Evolutionary conservation across 2,888 invertebrate genomes (phyloP), one percentile per base, ranked within the genome.

Genomic region (Nematopogon swammerdamellus): DNA sequence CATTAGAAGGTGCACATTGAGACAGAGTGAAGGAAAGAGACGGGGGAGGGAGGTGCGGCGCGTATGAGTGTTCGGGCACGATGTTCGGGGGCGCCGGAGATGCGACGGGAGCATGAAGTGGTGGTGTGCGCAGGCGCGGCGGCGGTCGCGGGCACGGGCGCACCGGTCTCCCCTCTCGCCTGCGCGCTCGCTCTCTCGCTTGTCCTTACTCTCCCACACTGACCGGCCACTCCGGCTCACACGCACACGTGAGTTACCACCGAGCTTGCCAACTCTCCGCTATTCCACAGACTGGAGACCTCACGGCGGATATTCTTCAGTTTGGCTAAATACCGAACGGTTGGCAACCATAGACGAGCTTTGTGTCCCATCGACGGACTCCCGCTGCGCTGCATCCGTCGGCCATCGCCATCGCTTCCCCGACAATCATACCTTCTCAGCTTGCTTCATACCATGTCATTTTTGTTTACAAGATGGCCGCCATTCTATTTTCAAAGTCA

Each of bases 91-190:
- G 48, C 52, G 52, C 53, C 51, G 55, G 59, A 59, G 61, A 61
- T 63, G 62, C 18, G 19, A n/a, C 16, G n/a, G 44, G 19, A 44
- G 50, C 50, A 50, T 50, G 51, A 49, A 46, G 50, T 44, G 63
- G 64, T 60, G 63, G 65, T 70, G 63, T 72, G 67, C 68, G 70
- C 72, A 79, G 72, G 75, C 75, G 70, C 67, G 63, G 68, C 68
- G 68, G 69, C 69, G 66, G 63, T 63, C 54, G 29, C 51, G 51
- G 16, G 49, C 60, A 64, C 62, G 63, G 56, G 59, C 68, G 63
- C 63, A 67, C 63, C 70, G 63, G 67, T 65, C 67, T 66, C 64
- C 65, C 65, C 67, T 57, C 70, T 68, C 59, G 56, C 46, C 17
- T 19, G 19, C 45, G 43, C 52, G 52, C 45, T 68, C 67, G 67